Evolutionary conservation across 1,140 invertebrate genomes (phyloP), one percentile per base, ranked within the genome.

Genomic region (Physella acuta): DNA sequence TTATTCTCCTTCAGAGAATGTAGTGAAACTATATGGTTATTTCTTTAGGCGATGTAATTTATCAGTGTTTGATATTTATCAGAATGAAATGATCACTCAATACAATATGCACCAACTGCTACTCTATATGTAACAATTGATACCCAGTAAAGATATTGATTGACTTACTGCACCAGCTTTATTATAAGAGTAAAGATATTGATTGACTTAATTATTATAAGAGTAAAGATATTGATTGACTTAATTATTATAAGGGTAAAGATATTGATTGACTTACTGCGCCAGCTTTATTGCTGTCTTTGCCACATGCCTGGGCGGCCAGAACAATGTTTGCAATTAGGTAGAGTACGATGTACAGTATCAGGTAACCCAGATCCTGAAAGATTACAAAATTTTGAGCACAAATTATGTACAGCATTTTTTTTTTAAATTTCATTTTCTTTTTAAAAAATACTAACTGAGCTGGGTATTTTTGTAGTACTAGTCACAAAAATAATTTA

Each of bases 211-310:
- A 56, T 26, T 17, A 8, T 14, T 11, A 28, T 8, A 56, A 56
- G 26, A 26, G 26, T 8, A 56, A 56, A 26, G 28, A 56, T n/a
- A 8, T 26, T 56, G 28, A 11, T 14, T n/a, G 58, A 2, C 16
- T 36, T 1, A 4, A 3, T 37, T 36, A 1, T 11, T 28, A 60
- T 16, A 16, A 34, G 33, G 33, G 56, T 17, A 34, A 3, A 36
- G 3, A 20, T 17, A 30, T 28, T 31, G 17, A 65, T 52, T 20
- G 3, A 71, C 73, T 71, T 69, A 77, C 75, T 17, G 71, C 68
- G 2, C 70, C 75, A 16, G 75, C 75, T 34, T 70, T 72, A 63
- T 77, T 75, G 59, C 59, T 70, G 20, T 73, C 75, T 49, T 75
- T 74, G 0, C 51, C n/a, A 66, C 75, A 77, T 24, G 70, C 49